Conservation (phyloP, 1,140 invertebrate species). For the Choristoneura fumiferana region DNA sequence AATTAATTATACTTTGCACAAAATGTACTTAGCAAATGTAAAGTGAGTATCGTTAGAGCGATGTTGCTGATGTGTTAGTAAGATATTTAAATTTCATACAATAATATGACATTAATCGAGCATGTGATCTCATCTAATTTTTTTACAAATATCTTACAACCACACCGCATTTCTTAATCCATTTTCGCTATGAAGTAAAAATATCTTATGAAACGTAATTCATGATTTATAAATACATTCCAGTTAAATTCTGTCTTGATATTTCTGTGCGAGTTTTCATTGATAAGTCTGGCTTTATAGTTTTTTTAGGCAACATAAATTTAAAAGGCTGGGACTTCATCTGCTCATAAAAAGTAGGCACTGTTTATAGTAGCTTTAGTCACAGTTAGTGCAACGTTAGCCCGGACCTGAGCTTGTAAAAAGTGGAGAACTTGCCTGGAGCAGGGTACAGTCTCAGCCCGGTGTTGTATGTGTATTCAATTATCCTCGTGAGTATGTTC, state of each 20-base stretch:
- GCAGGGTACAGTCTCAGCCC: slow-evolving; percentile 16
- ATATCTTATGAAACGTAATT: slow-evolving; percentile 47
- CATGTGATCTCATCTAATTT: slow-evolving; percentile 67
- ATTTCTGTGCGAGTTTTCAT: slow-evolving; percentile 56
- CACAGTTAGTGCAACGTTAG: too few species aligned
- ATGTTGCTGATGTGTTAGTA: slow-evolving; percentile 41
- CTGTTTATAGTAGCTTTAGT: neutral
- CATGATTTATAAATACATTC: slow-evolving; percentile 63
- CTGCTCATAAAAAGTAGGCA: neutral
- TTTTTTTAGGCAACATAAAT: slow-evolving; percentile 57
- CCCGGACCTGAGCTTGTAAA: slow-evolving; percentile 10
- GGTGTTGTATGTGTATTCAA: slow-evolving; percentile 53
- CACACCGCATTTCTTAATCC: slow-evolving; percentile 32
- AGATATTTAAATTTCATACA: slow-evolving; percentile 40
- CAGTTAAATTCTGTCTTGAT: slow-evolving; percentile 55
- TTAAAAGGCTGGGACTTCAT: neutral
- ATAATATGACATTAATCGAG: slow-evolving; percentile 50
- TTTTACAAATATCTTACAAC: slow-evolving; percentile 27
- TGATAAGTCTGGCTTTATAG: slow-evolving; percentile 47
- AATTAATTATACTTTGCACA: slow-evolving; percentile 68
- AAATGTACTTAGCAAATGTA: slow-evolving; percentile 69
- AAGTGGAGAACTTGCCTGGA: slow-evolving; percentile 9
- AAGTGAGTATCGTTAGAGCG: slow-evolving; percentile 37
- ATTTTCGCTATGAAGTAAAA: slow-evolving; percentile 31
- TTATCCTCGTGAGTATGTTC: slow-evolving; percentile 48